Evolutionary conservation across 2,797 vertebrate genomes (phyloP), one percentile per base, ranked within the genome.

Genomic region (Semotilus atromaculatus): DNA sequence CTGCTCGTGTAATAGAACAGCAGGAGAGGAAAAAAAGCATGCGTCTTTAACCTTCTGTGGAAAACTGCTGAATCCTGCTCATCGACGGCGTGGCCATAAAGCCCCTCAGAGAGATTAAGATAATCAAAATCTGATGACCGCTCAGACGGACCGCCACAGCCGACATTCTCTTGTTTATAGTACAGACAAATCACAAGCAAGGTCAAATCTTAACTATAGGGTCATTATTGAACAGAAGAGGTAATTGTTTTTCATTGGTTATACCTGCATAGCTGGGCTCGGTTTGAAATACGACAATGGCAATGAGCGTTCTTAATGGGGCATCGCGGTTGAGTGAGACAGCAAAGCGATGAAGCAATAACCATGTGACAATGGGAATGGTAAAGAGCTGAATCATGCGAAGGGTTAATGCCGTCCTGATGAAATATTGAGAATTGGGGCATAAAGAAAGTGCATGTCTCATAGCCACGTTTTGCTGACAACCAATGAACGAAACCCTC

Each of bases 11-110:
- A 86, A 87, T 85, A 84, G 81, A 86, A 79, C 81, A 78, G 64
- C 70, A 80, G 60, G 76, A 64, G 38, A 10, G 76, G 81, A 26
- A 79, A 70, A 23, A 86, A 86, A 84, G 62, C 5, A 55, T 40
- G 66, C 82, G 51, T 79, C 87, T 86, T 75, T 89, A 89, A 90
- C 89, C 89, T 87, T 87, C 81, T 66, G 77, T 80, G 85, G 83
- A 74, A 88, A 84, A 55, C 58, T 88, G 67, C 85, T 84, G 55
- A 88, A 86, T 67, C 43, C 79, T 79, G 66, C 77, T 82, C 74
- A 78, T 76, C 34, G 80, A 82, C 73, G 85, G 79, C 78, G 51
- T 79, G 80, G 77, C 83, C 87, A 85, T 83, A 89, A 89, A 89
- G 82, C 43, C 38, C 80, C 60, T 72, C 5, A 2, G 86, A 89